Base-by-base conservation (phyloP, 2,888 invertebrate species). In the Palloptera scutellata region DNA sequence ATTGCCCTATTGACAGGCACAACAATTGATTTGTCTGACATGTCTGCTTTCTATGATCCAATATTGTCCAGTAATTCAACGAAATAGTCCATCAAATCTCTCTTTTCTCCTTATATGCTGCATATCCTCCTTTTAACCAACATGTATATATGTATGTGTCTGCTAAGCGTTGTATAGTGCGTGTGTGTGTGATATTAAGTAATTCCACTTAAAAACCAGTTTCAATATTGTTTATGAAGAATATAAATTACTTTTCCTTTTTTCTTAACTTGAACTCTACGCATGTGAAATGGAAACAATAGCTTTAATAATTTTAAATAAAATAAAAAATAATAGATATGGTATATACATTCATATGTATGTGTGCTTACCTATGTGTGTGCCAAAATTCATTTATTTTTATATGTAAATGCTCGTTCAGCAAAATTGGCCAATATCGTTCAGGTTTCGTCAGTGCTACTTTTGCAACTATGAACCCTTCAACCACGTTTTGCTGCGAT, bases 191-290 rank as follows among this genome's bases (percentile, higher is more conserved):
- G 19, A 17, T 15, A 8, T 11, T 13, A 53, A 15, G 17, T 10
- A 13, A 15, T 10, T 30, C 48, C 9, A 52, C 13, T 53, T 41
- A 1, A 17, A 30, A 20, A 52, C 61, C 11, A n/a, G 52, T 41
- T 53, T 15, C 52, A 51, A 1, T 61, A 11, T 61, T 40, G 19
- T 13, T 51, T 61, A 59, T 19, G 40, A 12, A 57, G 13, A n/a
- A 57, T n/a, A 41, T 45, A 60, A 20, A 17, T 2, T 59, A 60
- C 60, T 60, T 60, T 60, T 60, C 60, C 60, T 60, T 60, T 60
- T 60, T 60, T 45, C 1, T 42, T 30, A 30, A 30, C 30, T 30
- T 30, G 30, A 30, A 30, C 30, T 30, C 30, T 30, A 30, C 6
- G 30, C 30, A 30, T 30, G n/a, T n/a, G n/a, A n/a, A n/a, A n/a